Evolutionary conservation across 2,797 vertebrate species (phyloP), one percentile per base, ranked within the genome.

Genomic region (Orestias chungarensis): DNA sequence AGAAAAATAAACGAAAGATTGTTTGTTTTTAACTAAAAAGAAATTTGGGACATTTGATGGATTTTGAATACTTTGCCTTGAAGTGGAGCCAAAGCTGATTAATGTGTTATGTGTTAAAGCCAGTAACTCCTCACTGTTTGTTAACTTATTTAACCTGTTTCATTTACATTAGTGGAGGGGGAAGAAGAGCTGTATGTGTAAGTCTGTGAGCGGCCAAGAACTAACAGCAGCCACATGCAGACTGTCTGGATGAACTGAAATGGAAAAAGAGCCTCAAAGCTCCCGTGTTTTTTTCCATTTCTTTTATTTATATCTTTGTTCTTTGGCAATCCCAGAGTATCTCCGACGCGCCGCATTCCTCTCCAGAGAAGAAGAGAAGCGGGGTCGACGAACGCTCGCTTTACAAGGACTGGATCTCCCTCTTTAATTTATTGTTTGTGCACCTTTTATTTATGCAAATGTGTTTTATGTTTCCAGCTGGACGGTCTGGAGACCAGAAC

Each of bases 401-500:
- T 75, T 70, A 64, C 66, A 61, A 75, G 75, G 81, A 71, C 79
- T 86, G 75, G 64, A 83, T 64, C 78, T 79, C 64, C 75, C 23
- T 42, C 57, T n/a, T n/a, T 88, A 83, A 92, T 85, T 90, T 91
- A 91, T 90, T 89, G 54, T 74, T 78, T 77, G 76, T 78, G 76
- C 71, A 74, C 74, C 70, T 64, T 73, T 81, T 83, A 89, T 90
- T 90, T 91, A 91, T 90, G 85, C 66, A 31, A 42, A 33, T 71
- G 42, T 83, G 80, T 84, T 65, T 71, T n/a, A 70, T 73, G 72
- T 69, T 61, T n/a, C 68, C 77, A 75, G 68, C 25, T 6, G 76
- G 66, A 74, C 70, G 25, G 74, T 74, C 12, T 69, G 68, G 84
- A 78, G 72, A 71, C 65, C 66, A 44, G 62, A 70, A 75, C 73